Base-by-base conservation (phyloP, 2,888 invertebrate species). In the Amphipoea lucens region DNA sequence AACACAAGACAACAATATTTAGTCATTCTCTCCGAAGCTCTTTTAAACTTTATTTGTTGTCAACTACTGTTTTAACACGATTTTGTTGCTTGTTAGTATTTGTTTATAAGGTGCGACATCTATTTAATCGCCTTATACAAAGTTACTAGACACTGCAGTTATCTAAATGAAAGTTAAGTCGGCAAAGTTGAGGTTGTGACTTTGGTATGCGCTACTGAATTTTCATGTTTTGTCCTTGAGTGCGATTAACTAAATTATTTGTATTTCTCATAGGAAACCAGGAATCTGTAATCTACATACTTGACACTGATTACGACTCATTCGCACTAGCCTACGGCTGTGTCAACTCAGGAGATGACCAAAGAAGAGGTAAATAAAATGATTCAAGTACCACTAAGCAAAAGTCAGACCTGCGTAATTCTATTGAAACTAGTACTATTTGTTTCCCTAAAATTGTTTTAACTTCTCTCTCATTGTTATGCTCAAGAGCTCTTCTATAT, bases 311-410 rank as follows among this genome's bases (percentile, higher is more conserved):
- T 90, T 98, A 98, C 89, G 94, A 94, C 0, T 95, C 95, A 65
- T 98, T 97, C 85, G 94, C 97, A 7, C 96, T 98, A 0, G 97
- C 97, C 2, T 98, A 97, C 96, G 97, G 97, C 57, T 98, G 98
- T 89, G 90, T 90, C 1, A 95, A 97, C 87, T 91, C 96, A 60
- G 94, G 94, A 73, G 87, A 92, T 17, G 88, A 96, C 66, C 84
- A 89, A 76, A 95, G 96, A 87, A 91, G 93, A 89, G 93, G 97
- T 97, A 90, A 88, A 29, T 54, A 42, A 93, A 60, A 51, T 63
- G 0, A 40, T 69, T 11, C 5, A 14, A 60, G 2, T 54, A 23
- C 0, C 2, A 42, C 17, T 29, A 29, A 29, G 29, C 29, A 29
- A 29, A 29, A 29, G 29, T 45, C 29, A 11, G 14, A 17, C 36